Percentiles rank a stretch among this genome's conserved stretches.
phyloP scores from a whole-genome alignment of 2,113 vertebrate species.

The Thryonomys swinderianus region DNA sequence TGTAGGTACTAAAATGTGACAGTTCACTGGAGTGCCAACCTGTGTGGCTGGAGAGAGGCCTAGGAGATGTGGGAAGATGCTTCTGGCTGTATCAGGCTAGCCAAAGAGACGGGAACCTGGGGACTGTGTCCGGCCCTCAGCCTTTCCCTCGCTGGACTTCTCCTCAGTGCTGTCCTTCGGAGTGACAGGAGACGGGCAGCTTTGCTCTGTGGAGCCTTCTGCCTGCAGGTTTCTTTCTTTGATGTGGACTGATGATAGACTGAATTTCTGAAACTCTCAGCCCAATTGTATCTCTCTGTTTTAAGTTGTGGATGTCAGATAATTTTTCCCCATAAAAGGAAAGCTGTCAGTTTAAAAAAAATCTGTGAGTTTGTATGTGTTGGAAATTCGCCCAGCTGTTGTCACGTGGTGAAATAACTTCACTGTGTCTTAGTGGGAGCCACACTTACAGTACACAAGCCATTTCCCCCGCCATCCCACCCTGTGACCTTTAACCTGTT shows the following conservation, averaged over 20 bases:
- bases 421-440: background rate
- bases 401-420: background rate
- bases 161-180: background rate
- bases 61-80: background rate
- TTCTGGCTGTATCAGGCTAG: background rate
- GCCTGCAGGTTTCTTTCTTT: background rate
- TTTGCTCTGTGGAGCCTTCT: too few species aligned
- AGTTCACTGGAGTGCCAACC: background rate
- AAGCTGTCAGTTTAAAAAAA: background rate
- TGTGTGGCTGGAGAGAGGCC: background rate
- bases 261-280: background rate
- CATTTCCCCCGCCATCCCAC: too few species aligned
- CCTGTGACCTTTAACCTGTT: background rate
- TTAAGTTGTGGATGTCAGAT: background rate
- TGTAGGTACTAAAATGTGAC: background rate
- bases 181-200: background rate
- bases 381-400: background rate
- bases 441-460: accelerated
- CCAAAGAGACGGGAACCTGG: background rate
- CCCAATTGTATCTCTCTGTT: background rate
- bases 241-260: background rate
- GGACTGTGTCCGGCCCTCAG: background rate
- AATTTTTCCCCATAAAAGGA: background rate
- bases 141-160: background rate
- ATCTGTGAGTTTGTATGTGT: background rate